phyloP scores from a whole-genome alignment of 2,113 vertebrate species.

The Microtus richardsoni region DNA sequence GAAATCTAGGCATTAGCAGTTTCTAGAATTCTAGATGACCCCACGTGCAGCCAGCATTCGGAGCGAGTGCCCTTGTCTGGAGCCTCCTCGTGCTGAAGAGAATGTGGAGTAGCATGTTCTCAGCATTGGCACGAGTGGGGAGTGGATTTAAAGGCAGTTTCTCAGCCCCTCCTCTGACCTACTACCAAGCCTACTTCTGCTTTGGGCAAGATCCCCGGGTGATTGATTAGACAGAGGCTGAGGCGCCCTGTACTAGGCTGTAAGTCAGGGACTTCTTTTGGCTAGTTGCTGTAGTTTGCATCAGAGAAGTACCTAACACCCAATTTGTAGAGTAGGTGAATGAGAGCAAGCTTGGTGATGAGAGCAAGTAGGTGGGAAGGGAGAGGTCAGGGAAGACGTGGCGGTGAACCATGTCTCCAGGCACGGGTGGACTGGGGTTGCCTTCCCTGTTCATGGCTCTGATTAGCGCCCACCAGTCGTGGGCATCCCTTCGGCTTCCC shows the following conservation, averaged over 20 bases:
- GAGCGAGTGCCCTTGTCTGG: neutral
- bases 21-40: neutral
- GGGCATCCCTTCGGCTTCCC: neutral
- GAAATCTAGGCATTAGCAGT: neutral
- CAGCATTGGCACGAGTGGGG: neutral
- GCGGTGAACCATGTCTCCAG: neutral
- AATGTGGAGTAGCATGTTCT: neutral
- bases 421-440: too few species aligned
- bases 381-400: neutral
- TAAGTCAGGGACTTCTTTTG: neutral
- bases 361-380: neutral
- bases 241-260: neutral
- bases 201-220: neutral
- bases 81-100: neutral
- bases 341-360: neutral
- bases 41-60: accelerated
- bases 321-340: neutral
- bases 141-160: neutral
- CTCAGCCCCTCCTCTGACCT: neutral
- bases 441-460: neutral
- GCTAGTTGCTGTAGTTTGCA: neutral
- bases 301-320: neutral
- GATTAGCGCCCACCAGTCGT: neutral
- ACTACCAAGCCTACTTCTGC: neutral
- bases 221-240: neutral